phyloP scores from a whole-genome alignment of 1,140 invertebrate genomes.

The Zaprionus davidi region DNA sequence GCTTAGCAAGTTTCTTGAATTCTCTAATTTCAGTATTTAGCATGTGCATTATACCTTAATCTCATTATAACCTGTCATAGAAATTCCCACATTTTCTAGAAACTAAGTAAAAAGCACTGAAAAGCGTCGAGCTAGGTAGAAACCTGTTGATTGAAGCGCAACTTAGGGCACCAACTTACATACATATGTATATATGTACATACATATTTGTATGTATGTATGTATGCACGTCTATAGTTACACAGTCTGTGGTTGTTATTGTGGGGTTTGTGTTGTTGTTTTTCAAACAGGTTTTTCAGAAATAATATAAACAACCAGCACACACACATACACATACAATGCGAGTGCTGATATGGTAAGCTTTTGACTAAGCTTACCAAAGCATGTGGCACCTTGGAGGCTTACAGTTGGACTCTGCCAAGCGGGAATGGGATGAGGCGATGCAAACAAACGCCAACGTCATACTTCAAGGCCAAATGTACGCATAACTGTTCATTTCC shows the following conservation, averaged over 20 bases:
- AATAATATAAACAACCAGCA: constrained; percentile 25
- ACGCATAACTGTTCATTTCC: background rate
- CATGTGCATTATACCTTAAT: constrained; percentile 48
- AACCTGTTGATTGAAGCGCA: constrained; percentile 71
- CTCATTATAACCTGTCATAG: constrained; percentile 25
- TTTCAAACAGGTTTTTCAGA: constrained; percentile 65
- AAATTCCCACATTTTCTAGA: constrained; percentile 55
- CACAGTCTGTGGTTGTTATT: constrained; percentile 38
- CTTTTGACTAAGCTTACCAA: constrained; percentile 47
- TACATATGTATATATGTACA: background rate
- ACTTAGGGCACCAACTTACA: constrained; percentile 33
- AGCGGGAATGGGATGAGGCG: background rate
- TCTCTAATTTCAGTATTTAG: background rate
- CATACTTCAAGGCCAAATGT: constrained; percentile 60
- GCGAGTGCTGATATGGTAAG: constrained; percentile 53
- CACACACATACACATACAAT: constrained; percentile 16
- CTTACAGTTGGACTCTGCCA: constrained; percentile 16
- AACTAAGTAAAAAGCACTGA: constrained; percentile 4
- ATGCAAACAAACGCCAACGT: constrained; percentile 2
- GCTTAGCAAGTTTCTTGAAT: background rate
- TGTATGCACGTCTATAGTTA: background rate
- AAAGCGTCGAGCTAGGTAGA: constrained; percentile 28
- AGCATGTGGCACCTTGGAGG: constrained; percentile 43
- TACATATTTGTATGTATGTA: background rate
- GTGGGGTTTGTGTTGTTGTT: constrained; percentile 36